Evolutionary conservation across 2,888 invertebrate species (phyloP).

Genomic region (Diaperis boleti): DNA sequence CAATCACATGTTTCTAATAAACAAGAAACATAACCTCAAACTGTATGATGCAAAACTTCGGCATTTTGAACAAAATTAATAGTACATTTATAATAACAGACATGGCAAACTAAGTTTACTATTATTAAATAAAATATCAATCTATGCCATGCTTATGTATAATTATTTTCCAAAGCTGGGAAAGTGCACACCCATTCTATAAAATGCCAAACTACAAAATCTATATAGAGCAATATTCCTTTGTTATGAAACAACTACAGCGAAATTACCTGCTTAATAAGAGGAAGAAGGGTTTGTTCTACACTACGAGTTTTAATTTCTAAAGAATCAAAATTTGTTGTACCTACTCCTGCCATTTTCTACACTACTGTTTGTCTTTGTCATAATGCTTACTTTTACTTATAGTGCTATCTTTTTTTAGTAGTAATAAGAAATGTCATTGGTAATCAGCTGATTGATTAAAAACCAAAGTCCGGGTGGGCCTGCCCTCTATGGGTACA

Average conservation of each 20-base stretch:
- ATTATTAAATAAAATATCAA: too few relatives aligned
- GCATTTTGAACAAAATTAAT: neutral
- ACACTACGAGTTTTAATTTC: conserved; percentile 95
- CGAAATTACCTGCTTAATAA: conserved; percentile 89
- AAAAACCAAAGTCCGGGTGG: neutral
- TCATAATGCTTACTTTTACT: conserved; percentile 41
- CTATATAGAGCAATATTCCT: conserved; percentile 20
- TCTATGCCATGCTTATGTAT: conserved; percentile 6
- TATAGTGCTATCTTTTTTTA: conserved; percentile 49
- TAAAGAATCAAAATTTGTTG: conserved; percentile 72
- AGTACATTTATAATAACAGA: too few relatives aligned
- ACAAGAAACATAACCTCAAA: conserved; percentile 54
- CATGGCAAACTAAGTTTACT: too few relatives aligned
- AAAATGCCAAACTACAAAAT: conserved; percentile 25
- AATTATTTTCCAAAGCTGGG: conserved; percentile 43
- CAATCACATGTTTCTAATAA: conserved; percentile 55
- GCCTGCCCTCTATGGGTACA: neutral
- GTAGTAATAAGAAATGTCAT: conserved; percentile 53
- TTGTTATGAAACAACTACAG: conserved; percentile 32
- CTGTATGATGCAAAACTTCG: neutral
- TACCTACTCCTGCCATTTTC: conserved; percentile 72
- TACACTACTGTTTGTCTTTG: conserved; percentile 61
- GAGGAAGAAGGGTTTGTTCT: conserved; percentile 92
- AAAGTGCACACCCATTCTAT: conserved; percentile 56
- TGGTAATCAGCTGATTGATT: conserved; percentile 53